A percentile compares a stretch with the other conserved stretches of the same genome.
Conservation (phyloP, 2,797 vertebrate genomes). For the Hypotaenidia philippensis region DNA sequence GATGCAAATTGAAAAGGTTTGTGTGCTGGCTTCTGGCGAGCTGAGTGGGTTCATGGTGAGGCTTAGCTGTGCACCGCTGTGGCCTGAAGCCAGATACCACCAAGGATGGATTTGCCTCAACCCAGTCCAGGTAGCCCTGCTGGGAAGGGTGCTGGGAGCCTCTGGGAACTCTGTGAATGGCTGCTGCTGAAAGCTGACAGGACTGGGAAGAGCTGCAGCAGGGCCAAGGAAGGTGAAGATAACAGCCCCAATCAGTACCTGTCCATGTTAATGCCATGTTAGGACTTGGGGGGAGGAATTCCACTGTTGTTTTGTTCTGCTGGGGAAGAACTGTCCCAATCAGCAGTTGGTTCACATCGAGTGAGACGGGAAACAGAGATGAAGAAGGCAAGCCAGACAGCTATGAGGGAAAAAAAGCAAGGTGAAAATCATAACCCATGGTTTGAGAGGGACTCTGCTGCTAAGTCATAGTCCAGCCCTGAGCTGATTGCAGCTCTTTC, state of each 20-base stretch:
- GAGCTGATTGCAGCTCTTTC: background rate
- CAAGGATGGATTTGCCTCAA: rapidly evolving
- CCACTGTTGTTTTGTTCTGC: background rate
- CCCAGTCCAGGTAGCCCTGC: background rate
- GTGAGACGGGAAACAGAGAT: background rate
- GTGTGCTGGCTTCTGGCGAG: background rate
- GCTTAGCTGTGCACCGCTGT: background rate
- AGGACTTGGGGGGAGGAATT: no score
- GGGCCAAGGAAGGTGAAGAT: background rate
- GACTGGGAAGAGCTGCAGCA: background rate
- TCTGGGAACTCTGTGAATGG: rapidly evolving
- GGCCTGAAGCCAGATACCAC: background rate
- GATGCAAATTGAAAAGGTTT: rapidly evolving
- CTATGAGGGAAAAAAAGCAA: background rate
- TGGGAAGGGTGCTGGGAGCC: background rate
- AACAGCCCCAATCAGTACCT: background rate
- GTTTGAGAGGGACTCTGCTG: background rate
- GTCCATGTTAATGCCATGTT: background rate
- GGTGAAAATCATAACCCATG: background rate
- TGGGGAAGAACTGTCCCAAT: background rate
- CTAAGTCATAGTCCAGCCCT: background rate
- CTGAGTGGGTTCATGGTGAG: background rate
- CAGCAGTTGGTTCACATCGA: background rate
- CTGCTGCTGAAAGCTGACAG: background rate
- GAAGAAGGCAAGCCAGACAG: background rate